Base-by-base conservation (phyloP, 2,797 vertebrate species). In the Poecile montanus region DNA sequence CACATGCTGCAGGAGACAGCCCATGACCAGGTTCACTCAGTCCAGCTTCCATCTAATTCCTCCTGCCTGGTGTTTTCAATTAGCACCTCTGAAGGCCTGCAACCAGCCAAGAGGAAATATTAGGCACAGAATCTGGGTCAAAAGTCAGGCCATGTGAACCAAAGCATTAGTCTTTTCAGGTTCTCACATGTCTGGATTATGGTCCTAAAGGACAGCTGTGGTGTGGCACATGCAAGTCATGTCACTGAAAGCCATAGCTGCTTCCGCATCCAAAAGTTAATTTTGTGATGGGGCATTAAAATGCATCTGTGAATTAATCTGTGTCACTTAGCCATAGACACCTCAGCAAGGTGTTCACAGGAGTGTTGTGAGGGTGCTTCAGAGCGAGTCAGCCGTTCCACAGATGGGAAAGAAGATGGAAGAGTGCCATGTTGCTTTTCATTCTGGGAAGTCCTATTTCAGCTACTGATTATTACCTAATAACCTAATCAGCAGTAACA, bases 381-480 rank as follows among this genome's bases (percentile, higher is more conserved):
- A 44, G 57, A 61, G 56, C 1, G 0, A 83, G 22, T 27, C 65
- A 72, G 73, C 29, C 1, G 0, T 71, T 36, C 73, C 60, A 27
- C 26, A 29, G 67, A 27, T 3, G 8, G 70, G 71, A 67, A 76
- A 19, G 63, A 40, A 71, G 60, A 70, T 85, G 90, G 95, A 94
- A 93, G 13, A 78, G 62, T 91, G 91, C 77, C 92, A 79, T 15
- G 29, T 80, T 60, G 6, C 23, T 89, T 62, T 91, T 92, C 61
- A 50, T 91, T 92, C 91, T 92, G 93, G 78, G 75, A 95, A 96
- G 88, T 89, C 89, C 83, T 91, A 58, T 85, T 96, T 88, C 90
- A 96, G 77, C 71, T 81, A 25, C 93, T 91, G 68, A 89, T 95
- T 93, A 77, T 94, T 96, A 96, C 85, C 94, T 94, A 95, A 95